These are phyloP conservation scores for Drusus annulatus DNA, from an alignment of 1,140 invertebrate genomes.

Conservation along the genomic window DNA sequence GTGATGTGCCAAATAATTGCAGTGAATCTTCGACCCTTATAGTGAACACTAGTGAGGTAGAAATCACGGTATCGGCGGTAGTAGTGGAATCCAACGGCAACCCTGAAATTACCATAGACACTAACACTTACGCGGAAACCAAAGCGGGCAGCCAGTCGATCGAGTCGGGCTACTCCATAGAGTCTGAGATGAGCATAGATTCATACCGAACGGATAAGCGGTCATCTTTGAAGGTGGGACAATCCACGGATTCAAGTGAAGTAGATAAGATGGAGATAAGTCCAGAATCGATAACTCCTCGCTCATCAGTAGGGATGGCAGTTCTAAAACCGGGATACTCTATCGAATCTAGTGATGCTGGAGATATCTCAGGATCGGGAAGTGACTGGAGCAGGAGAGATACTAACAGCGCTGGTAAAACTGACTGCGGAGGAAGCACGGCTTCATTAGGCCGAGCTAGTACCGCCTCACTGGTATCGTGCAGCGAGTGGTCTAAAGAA, in stretches of 20 bases:
- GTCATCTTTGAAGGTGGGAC: slow-evolving; percentile 70
- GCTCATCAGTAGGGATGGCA: slow-evolving; percentile 67
- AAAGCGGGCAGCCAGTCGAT: slow-evolving; percentile 65
- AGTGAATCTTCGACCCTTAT: slow-evolving; percentile 60
- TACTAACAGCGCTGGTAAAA: slow-evolving; percentile 55
- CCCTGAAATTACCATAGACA: slow-evolving; percentile 71
- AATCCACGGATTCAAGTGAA: slow-evolving; percentile 70
- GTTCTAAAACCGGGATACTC: slow-evolving; percentile 72
- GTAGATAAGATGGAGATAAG: slow-evolving; percentile 71
- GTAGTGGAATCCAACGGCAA: slow-evolving; percentile 70
- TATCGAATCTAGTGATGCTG: slow-evolving; percentile 75
- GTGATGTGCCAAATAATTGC: slow-evolving; percentile 64
- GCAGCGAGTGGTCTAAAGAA: slow-evolving; percentile 72
- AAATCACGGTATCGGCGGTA: slow-evolving; percentile 63
- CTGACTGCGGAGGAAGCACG: slow-evolving; percentile 63
- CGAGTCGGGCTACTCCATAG: slow-evolving; percentile 70
- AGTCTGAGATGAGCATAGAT: slow-evolving; percentile 70
- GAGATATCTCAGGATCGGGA: slow-evolving; percentile 73
- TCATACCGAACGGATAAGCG: slow-evolving; percentile 69
- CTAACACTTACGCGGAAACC: slow-evolving; percentile 67
- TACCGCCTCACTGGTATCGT: slow-evolving; percentile 76
- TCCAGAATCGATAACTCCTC: slow-evolving; percentile 69
- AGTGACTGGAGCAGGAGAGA: slow-evolving; percentile 73
- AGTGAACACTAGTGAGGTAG: slow-evolving; percentile 38
- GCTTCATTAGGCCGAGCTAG: slow-evolving; percentile 74